Evolutionary conservation across 2,113 vertebrate species (phyloP).

Genomic region (Bubo scandiacus): DNA sequence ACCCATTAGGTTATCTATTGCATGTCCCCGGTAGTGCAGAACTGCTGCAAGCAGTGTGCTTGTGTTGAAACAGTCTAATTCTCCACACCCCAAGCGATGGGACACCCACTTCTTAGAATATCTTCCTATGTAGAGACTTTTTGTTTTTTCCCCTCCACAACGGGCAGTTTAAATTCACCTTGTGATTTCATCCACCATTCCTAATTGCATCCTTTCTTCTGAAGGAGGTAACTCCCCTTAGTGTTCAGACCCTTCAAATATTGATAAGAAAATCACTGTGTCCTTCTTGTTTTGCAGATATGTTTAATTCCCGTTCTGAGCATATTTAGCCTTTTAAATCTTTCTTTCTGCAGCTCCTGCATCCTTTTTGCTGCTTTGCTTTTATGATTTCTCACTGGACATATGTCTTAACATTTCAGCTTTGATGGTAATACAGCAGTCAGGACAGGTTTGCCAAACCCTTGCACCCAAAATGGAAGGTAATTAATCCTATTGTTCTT

Average conservation of each 20-base stretch:
- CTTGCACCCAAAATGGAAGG: background rate
- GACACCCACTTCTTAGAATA: background rate
- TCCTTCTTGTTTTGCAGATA: background rate
- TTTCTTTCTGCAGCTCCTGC: background rate
- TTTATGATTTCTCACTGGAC: background rate
- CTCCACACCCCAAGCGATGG: background rate
- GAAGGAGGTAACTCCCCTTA: background rate
- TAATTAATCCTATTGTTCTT: conserved; percentile 7
- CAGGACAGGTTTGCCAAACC: background rate
- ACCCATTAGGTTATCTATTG: background rate
- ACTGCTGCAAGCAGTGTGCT: background rate
- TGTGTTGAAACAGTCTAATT: background rate
- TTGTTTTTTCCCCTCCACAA: background rate
- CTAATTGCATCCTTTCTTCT: background rate
- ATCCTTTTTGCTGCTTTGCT: background rate
- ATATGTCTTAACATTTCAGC: background rate
- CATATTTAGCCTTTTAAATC: background rate
- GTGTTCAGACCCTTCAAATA: conserved; percentile 6
- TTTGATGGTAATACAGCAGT: background rate
- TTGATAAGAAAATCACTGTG: background rate
- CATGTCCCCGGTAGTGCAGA: background rate
- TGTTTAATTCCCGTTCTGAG: background rate
- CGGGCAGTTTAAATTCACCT: background rate
- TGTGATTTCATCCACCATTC: background rate
- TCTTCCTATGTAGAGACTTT: background rate